Conservation (phyloP, 2,113 vertebrate genomes). For the Heterochromis multidens region DNA sequence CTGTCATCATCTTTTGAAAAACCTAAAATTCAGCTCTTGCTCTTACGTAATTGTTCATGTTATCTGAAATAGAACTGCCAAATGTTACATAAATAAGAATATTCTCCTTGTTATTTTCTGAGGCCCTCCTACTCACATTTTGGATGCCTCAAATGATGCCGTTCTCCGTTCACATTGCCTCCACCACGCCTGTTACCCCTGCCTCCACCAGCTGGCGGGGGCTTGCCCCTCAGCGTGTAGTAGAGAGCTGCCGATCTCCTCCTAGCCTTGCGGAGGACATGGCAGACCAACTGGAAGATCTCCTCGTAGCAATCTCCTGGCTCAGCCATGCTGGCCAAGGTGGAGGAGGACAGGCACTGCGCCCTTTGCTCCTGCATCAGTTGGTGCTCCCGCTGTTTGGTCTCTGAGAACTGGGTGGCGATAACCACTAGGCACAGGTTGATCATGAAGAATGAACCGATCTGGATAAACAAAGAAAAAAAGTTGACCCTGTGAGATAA, state of each 20-base stretch:
- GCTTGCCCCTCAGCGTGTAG: slow-evolving; percentile 83
- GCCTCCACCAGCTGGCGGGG: slow-evolving; percentile 68
- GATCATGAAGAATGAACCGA: slow-evolving; percentile 89
- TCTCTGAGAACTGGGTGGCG: slow-evolving; percentile 98
- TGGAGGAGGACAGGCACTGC: slow-evolving; percentile 94
- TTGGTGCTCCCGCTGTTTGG: slow-evolving; percentile 97
- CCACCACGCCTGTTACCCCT: slow-evolving; percentile 57
- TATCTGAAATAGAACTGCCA: background rate
- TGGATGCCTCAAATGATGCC: slow-evolving; percentile 53
- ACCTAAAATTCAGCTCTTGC: background rate
- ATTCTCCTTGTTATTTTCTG: background rate
- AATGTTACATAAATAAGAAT: background rate
- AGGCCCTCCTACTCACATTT: slow-evolving; percentile 60
- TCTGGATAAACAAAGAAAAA: slow-evolving; percentile 63
- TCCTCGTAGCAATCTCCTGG: slow-evolving; percentile 97
- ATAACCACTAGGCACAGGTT: slow-evolving; percentile 99
- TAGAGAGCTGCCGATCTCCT: slow-evolving; percentile 89
- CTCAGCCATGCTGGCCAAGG: slow-evolving; percentile 92
- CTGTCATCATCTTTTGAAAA: background rate
- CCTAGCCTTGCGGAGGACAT: slow-evolving; percentile 92
- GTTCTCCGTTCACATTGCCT: slow-evolving; percentile 68
- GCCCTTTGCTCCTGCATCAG: slow-evolving; percentile 98
- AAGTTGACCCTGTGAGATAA: background rate
- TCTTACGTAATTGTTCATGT: background rate
- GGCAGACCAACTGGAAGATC: slow-evolving; percentile 95